Percentiles rank a stretch among this genome's conserved stretches.
Evolutionary conservation across 2,113 vertebrate species (phyloP).

Genomic region (Zapus hudsonius): DNA sequence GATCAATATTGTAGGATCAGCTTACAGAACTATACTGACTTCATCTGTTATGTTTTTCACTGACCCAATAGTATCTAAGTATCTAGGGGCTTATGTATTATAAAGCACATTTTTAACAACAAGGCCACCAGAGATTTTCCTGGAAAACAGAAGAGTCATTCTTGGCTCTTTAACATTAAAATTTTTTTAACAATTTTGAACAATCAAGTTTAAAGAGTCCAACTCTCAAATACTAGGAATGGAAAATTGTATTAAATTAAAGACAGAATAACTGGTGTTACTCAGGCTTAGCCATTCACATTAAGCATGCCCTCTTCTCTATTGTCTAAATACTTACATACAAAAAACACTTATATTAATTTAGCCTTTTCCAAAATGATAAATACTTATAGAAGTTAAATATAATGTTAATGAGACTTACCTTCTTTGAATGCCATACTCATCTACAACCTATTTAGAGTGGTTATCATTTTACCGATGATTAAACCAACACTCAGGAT

Average conservation of each 20-base stretch:
- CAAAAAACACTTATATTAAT: background rate
- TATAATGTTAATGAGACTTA: background rate
- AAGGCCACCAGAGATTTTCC: constrained; percentile 7
- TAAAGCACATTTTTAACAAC: constrained; percentile 20
- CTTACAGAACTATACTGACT: background rate
- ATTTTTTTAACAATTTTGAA: constrained; percentile 48
- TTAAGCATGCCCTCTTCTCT: background rate
- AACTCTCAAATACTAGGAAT: background rate
- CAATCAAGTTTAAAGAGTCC: background rate
- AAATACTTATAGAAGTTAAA: constrained; percentile 9
- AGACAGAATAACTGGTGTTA: background rate
- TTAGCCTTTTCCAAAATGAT: constrained; percentile 1
- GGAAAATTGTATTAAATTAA: constrained; percentile 17
- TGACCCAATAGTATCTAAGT: background rate
- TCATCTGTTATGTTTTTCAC: constrained; percentile 8
- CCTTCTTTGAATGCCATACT: background rate
- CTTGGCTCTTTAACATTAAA: constrained; percentile 23
- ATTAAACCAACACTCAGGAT: constrained; percentile 28
- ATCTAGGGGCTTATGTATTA: background rate
- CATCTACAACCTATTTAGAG: background rate
- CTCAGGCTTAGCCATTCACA: background rate
- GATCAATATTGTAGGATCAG: constrained; percentile 8
- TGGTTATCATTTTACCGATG: constrained; percentile 1
- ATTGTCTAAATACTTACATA: background rate
- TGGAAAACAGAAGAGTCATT: constrained; percentile 34